Conservation (phyloP, 2,113 vertebrate genomes). For the Cervus canadensis region DNA sequence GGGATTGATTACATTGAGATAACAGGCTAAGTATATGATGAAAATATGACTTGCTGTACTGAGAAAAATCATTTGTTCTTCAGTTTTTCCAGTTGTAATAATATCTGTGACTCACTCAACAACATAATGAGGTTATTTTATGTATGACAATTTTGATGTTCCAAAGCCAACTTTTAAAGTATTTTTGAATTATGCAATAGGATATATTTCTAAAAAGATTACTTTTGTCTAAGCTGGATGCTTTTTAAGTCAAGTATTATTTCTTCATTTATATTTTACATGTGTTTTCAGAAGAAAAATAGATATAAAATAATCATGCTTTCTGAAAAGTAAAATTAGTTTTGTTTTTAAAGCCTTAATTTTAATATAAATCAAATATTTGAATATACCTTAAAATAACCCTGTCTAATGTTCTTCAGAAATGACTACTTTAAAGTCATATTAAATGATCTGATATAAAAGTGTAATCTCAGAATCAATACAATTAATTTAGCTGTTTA, state of each 20-base stretch:
- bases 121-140: constrained; percentile 2
- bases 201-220: constrained; percentile 4
- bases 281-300: background rate
- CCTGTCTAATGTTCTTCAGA: background rate
- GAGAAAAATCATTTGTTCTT: background rate
- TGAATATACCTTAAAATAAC: background rate
- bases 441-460: background rate
- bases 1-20: background rate
- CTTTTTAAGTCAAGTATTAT: constrained; percentile 28
- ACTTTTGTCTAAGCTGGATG: background rate
- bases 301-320: background rate
- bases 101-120: background rate
- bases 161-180: background rate
- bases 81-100: background rate
- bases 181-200: constrained; percentile 11
- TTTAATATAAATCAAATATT: background rate
- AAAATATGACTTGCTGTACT: background rate
- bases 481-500: background rate
- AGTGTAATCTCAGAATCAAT: constrained; percentile 13
- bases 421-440: background rate
- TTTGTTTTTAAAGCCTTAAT: background rate
- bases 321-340: background rate
- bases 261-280: background rate
- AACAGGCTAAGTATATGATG: background rate
- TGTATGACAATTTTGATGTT: background rate